Conservation (phyloP, 2,797 vertebrate species). For the Aythya fuligula region DNA sequence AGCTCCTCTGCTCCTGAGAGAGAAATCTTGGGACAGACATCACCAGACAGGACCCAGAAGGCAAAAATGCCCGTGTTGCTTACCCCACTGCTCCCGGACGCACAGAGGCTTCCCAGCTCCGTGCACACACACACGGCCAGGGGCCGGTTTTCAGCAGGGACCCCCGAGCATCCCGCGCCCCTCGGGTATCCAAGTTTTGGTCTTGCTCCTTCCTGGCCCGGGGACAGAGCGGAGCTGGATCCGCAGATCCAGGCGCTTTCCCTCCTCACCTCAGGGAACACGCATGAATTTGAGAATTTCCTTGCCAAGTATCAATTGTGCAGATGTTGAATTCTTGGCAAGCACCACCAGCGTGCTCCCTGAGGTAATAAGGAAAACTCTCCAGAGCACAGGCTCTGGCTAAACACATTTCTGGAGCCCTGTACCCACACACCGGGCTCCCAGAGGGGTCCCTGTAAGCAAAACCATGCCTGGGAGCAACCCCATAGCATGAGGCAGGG, state of each 20-base stretch:
- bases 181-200: accelerated
- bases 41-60: neutral
- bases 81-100: neutral
- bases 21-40: neutral
- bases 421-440: neutral
- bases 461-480: accelerated
- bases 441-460: accelerated
- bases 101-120: neutral
- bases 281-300: neutral
- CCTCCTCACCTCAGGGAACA: neutral
- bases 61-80: neutral
- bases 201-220: neutral
- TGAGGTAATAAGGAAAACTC: neutral
- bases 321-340: slow-evolving; percentile 60
- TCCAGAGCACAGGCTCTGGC: neutral
- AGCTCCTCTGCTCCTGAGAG: no score
- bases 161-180: accelerated
- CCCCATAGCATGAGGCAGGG: neutral
- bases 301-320: slow-evolving; percentile 36
- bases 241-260: neutral
- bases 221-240: neutral
- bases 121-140: neutral
- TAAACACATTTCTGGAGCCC: neutral
- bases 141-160: neutral
- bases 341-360: neutral